Percentiles rank a stretch among this genome's conserved stretches.
These are phyloP conservation scores for Numida meleagris DNA, from an alignment of 2,113 vertebrate species.

Conservation along the genomic window DNA sequence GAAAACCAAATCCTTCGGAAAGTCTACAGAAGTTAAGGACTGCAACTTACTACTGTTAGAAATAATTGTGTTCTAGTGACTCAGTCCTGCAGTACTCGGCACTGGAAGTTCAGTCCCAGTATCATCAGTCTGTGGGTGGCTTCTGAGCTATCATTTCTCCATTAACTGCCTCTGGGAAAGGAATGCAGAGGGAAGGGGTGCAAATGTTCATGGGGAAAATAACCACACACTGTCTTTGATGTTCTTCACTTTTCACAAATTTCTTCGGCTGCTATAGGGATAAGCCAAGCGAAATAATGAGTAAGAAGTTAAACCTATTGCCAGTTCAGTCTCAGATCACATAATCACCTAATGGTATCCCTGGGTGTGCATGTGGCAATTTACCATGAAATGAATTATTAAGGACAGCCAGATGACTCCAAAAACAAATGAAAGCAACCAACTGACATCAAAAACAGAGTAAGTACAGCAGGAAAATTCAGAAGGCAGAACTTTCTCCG, in stretches of 20 bases:
- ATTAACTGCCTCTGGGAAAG: background rate
- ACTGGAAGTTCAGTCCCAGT: background rate
- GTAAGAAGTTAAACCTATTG: background rate
- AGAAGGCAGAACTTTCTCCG: background rate
- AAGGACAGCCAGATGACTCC: background rate
- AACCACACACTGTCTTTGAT: background rate
- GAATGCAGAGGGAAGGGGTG: background rate
- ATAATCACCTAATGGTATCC: background rate
- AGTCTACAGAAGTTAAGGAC: background rate
- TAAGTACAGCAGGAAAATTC: background rate
- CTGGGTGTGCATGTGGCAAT: background rate
- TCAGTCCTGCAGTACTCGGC: background rate
- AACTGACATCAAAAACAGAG: background rate
- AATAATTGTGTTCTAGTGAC: background rate
- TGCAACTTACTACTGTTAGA: background rate
- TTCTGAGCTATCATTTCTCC: background rate
- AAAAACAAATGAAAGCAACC: background rate
- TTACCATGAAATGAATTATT: background rate
- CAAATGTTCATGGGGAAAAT: background rate
- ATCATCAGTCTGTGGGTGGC: background rate
- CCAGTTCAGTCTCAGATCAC: background rate
- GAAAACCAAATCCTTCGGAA: background rate
- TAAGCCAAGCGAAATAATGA: background rate
- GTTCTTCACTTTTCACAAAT: background rate
- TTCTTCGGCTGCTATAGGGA: background rate